Conservation (phyloP, 2,113 vertebrate species). For the Columba janthina region DNA sequence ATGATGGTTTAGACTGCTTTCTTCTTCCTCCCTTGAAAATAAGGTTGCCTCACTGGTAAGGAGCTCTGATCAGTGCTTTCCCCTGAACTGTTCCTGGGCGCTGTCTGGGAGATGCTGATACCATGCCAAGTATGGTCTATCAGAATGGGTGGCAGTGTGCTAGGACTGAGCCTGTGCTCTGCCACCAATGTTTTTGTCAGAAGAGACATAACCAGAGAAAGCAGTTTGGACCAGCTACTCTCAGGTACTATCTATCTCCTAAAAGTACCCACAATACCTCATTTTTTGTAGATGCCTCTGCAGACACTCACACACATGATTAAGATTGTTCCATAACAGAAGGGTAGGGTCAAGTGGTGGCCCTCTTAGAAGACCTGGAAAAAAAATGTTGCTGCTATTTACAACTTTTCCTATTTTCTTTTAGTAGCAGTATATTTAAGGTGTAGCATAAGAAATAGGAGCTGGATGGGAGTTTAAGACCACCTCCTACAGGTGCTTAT, state of each 20-base stretch:
- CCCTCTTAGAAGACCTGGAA: neutral
- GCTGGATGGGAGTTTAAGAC: neutral
- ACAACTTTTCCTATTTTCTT: neutral
- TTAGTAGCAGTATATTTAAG: neutral
- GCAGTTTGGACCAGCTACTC: neutral
- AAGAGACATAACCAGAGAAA: neutral
- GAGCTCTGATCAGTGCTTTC: neutral
- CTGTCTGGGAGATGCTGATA: neutral
- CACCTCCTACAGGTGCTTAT: neutral
- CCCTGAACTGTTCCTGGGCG: neutral
- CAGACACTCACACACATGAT: accelerated
- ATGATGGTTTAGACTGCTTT: neutral
- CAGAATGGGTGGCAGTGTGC: neutral
- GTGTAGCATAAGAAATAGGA: neutral
- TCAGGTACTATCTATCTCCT: neutral
- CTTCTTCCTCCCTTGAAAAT: neutral
- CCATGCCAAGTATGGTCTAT: accelerated
- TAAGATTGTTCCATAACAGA: neutral
- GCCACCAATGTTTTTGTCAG: neutral
- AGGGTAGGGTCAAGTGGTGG: neutral
- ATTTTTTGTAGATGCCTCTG: neutral
- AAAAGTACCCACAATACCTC: neutral
- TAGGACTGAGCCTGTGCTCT: neutral
- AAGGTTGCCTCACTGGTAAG: neutral
- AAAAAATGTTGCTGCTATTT: neutral